phyloP scores from a whole-genome alignment of 2,113 vertebrate genomes.

The Emydocephalus ijimae region DNA sequence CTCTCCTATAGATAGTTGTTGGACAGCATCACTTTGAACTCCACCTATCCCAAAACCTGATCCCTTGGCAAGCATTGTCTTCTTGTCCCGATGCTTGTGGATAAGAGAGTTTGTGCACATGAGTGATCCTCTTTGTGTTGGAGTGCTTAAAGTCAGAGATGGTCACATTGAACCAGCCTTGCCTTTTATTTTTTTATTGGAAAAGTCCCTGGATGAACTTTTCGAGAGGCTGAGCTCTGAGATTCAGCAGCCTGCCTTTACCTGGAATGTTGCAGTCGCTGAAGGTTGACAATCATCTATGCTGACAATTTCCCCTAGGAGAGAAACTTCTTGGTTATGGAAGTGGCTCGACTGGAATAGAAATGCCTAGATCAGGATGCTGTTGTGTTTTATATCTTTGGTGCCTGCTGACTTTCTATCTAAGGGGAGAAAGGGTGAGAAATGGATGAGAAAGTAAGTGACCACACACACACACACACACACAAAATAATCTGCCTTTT shows the following conservation, averaged over 20 bases:
- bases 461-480: not conserved
- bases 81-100: not conserved
- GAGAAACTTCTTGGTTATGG: not conserved
- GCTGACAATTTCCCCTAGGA: not conserved
- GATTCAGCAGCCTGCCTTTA: not conserved
- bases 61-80: not conserved
- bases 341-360: not conserved
- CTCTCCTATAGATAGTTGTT: not conserved
- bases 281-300: not conserved
- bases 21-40: not conserved
- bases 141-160: not conserved
- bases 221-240: not conserved
- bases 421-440: not conserved
- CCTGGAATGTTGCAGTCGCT: not conserved
- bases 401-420: not conserved
- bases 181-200: not conserved
- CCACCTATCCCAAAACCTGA: not conserved
- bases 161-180: not conserved
- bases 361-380: not conserved
- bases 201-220: not conserved
- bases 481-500: not conserved
- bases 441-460: not conserved
- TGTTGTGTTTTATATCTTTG: not conserved
- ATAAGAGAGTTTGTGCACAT: not conserved
- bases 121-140: not conserved